Base-by-base conservation (phyloP, 35 echinoderm and acorn worm genomes). In the Diadema setosum region DNA sequence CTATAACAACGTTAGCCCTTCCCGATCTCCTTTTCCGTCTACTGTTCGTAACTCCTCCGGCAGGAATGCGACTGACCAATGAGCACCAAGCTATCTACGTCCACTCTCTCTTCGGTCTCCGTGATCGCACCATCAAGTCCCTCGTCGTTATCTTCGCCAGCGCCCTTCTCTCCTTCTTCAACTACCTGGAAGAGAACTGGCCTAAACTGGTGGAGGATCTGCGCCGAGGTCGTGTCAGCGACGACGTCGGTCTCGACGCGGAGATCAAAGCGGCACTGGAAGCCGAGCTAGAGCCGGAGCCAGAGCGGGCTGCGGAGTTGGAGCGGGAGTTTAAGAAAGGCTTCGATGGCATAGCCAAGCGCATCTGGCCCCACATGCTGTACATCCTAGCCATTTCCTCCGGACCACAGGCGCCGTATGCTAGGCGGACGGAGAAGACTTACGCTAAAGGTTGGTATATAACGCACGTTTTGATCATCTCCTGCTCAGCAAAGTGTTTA, bases 241-340 rank as follows among this genome's bases (percentile, higher is more conserved):
- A 6, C 7, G 30, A 81, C 21, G 34, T 80, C 20, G 85, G 57
- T 34, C 7, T 87, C 30, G 44, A 63, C 5, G 17, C 6, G 3
- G 85, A 80, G 23, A 17, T 80, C 15, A 40, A 48, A 56, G 34
- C 9, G 31, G 69, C 63, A 2, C 69, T 87, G 85, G 26, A 87
- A 18, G 25, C 64, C 25, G 65, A 87, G 45, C 65, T 87, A 1
- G 12, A 30, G 17, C 85, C 85, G 30, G 45, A 46, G 9, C 87
- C 87, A 3, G 50, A 82, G 11, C 56, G 87, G 42, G 87, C 87
- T 5, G 74, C 18, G 9, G 87, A 89, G 24, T 39, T 89, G 16
- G 56, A 61, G 24, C 20, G 34, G 32, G 87, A 89, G 56, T 89
- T 89, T 50, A 37, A 61, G 55, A 89, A 89, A 42, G 87, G 87